Conservation (phyloP, 2,797 vertebrate genomes). For the Eulemur coronatus region DNA sequence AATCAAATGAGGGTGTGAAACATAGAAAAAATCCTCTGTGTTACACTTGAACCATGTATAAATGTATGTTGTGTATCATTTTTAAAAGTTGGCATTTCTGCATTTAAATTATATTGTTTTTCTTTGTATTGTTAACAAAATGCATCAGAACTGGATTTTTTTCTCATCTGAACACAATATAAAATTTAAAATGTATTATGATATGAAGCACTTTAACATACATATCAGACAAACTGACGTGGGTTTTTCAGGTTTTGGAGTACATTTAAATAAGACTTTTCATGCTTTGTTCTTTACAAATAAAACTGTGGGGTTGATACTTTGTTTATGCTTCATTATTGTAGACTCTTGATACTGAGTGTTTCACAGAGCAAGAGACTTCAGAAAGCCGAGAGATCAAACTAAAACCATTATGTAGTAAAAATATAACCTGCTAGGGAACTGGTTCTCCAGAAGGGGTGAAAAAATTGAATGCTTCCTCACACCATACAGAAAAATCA, state of each 20-base stretch:
- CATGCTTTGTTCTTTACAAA: slow-evolving; percentile 89
- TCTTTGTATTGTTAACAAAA: slow-evolving; percentile 79
- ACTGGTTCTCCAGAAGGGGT: not conserved
- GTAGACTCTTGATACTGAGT: not conserved
- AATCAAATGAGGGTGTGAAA: slow-evolving; percentile 71
- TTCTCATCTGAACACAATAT: slow-evolving; percentile 74
- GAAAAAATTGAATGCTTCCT: not conserved
- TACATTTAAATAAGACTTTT: slow-evolving; percentile 88
- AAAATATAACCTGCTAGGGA: not conserved
- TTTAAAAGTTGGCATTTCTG: slow-evolving; percentile 71
- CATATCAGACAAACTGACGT: slow-evolving; percentile 82
- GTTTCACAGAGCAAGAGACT: not conserved
- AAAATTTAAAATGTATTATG: slow-evolving; percentile 82
- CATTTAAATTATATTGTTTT: slow-evolving; percentile 81
- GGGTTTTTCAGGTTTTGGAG: slow-evolving; percentile 87
- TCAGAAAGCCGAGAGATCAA: not conserved
- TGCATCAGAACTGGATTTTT: slow-evolving; percentile 83
- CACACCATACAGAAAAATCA: not conserved
- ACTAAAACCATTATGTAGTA: not conserved
- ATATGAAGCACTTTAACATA: slow-evolving; percentile 88
- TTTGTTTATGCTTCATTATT: slow-evolving; percentile 69
- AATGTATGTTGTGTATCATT: slow-evolving; percentile 78
- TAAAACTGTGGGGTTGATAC: slow-evolving; percentile 86
- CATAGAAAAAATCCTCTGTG: slow-evolving; percentile 66
- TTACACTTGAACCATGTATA: slow-evolving; percentile 83